Evolutionary conservation across 2,888 invertebrate species (phyloP).

Genomic region (Tiliacea aurago): DNA sequence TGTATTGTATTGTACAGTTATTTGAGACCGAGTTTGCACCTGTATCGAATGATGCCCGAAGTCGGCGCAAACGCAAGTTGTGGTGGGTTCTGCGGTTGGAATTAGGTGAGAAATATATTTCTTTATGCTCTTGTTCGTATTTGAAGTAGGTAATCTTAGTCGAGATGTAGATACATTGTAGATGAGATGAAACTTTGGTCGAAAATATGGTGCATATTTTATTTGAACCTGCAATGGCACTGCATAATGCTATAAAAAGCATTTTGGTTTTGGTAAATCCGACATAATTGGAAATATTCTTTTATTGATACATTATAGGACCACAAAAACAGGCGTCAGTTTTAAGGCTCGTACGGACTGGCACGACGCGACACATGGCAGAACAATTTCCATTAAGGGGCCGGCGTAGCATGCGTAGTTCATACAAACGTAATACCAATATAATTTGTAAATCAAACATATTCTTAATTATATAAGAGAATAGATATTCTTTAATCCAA

Average conservation of each 20-base stretch:
- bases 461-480: too few relatives aligned
- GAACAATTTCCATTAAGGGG: too few relatives aligned
- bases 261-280: not conserved
- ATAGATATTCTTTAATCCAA: too few relatives aligned
- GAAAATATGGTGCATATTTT: not conserved
- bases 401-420: too few relatives aligned
- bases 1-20: slow-evolving; percentile 52
- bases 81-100: slow-evolving; percentile 46
- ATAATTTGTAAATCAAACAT: too few relatives aligned
- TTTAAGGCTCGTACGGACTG: not conserved
- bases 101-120: slow-evolving; percentile 40
- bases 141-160: not conserved
- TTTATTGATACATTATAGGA: not conserved
- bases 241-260: not conserved
- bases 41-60: slow-evolving; percentile 57
- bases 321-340: not conserved
- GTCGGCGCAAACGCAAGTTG: slow-evolving; percentile 27
- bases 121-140: slow-evolving; percentile 11
- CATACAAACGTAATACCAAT: too few relatives aligned
- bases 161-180: not conserved
- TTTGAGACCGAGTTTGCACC: slow-evolving; percentile 45
- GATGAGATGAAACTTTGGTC: not conserved
- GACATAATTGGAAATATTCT: not conserved
- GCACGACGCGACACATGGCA: too few relatives aligned
- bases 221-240: not conserved